Evolutionary conservation across 2,113 vertebrate genomes (phyloP).

Genomic region (Anas platyrhynchos): DNA sequence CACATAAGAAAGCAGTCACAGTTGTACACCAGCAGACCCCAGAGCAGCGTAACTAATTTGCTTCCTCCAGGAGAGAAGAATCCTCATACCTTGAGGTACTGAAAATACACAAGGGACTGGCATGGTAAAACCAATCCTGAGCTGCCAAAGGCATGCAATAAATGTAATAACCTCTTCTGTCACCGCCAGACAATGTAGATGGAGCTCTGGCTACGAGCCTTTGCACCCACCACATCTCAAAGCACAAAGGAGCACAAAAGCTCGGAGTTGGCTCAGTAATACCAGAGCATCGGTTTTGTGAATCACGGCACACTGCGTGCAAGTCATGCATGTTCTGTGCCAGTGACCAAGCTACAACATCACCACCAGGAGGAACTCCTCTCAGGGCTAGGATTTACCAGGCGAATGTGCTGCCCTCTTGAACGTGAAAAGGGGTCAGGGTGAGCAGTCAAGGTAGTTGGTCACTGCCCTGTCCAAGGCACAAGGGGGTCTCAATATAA

Average conservation of each 20-base stretch:
- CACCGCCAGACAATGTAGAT: fast-evolving
- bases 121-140: neutral
- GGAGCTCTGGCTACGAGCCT: fast-evolving
- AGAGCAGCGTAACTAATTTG: neutral
- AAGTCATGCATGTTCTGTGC: fast-evolving
- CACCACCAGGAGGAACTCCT: neutral
- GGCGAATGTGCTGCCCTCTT: neutral
- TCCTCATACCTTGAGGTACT: neutral
- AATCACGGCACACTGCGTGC: fast-evolving
- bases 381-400: neutral
- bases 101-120: neutral
- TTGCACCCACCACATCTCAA: neutral
- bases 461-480: neutral
- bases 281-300: fast-evolving
- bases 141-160: fast-evolving
- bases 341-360: neutral
- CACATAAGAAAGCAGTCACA: neutral
- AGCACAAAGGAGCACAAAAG: fast-evolving
- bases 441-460: neutral
- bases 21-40: neutral
- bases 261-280: neutral
- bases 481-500: neutral
- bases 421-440: neutral
- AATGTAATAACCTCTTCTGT: neutral
- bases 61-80: neutral